phyloP scores from a whole-genome alignment of 2,797 vertebrate species.

The Glyptemys insculpta region DNA sequence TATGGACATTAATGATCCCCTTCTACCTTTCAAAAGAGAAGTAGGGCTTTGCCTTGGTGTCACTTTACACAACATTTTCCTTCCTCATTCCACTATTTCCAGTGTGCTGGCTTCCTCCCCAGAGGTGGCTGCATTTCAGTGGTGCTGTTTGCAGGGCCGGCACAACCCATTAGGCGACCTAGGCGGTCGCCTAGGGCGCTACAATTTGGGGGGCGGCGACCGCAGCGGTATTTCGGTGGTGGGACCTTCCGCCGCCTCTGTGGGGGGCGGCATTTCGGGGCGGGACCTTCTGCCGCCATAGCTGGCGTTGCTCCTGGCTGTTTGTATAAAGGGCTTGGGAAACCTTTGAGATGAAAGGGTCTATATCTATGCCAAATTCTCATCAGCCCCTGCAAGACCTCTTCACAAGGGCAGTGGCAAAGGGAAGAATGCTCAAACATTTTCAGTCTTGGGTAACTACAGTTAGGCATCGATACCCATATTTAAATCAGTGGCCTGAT shows the following conservation, averaged over 20 bases:
- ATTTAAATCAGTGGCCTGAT: background rate
- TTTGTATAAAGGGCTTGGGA: background rate
- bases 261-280: no score
- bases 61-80: accelerated
- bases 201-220: no score
- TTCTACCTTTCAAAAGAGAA: background rate
- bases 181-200: no score
- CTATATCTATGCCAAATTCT: accelerated
- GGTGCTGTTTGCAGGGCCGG: background rate
- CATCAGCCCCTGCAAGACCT: background rate
- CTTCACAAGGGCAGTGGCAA: background rate
- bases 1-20: background rate
- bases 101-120: accelerated
- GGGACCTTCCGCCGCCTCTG: no score
- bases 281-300: no score
- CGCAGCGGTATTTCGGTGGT: no score
- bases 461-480: background rate
- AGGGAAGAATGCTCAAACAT: background rate
- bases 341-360: background rate
- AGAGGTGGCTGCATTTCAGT: background rate
- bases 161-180: no score
- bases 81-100: background rate
- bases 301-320: background rate
- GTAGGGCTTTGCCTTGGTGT: background rate
- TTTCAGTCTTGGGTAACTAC: background rate